Percentiles rank a stretch among this genome's conserved stretches.
These are phyloP conservation scores for Aviceda subcristata DNA, from an alignment of 2,113 vertebrate genomes.

Conservation along the genomic window DNA sequence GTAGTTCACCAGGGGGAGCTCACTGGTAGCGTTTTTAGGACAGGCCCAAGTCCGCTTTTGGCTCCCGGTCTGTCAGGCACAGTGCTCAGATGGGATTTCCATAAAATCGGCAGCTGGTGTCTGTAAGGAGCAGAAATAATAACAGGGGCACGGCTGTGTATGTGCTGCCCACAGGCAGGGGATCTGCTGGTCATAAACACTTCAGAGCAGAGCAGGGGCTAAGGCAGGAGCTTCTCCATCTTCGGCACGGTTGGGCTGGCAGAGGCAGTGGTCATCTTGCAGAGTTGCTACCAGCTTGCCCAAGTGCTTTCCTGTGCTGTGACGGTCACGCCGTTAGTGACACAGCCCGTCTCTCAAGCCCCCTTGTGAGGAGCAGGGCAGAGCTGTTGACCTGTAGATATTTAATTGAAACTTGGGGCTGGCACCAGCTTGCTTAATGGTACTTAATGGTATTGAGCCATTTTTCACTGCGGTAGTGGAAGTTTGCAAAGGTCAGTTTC, in stretches of 20 bases:
- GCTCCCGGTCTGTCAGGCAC: not conserved
- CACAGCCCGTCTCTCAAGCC: not conserved
- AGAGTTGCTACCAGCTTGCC: not conserved
- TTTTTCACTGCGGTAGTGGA: not conserved
- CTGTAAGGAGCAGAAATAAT: not conserved
- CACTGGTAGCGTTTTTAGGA: not conserved
- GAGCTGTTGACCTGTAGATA: not conserved
- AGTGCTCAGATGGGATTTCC: not conserved
- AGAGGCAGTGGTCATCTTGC: not conserved
- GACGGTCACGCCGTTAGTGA: not conserved
- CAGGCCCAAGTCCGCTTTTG: not conserved
- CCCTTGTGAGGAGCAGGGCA: not conserved
- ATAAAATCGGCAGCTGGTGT: not conserved
- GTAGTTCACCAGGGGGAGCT: not conserved
- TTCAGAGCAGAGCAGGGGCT: not conserved
- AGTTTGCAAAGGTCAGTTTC: not conserved
- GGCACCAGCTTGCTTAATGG: not conserved
- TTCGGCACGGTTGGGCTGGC: rapidly evolving
- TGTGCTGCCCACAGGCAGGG: not conserved
- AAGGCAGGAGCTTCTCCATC: not conserved
- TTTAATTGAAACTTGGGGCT: not conserved
- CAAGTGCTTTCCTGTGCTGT: not conserved
- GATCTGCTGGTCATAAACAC: not conserved
- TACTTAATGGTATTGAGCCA: not conserved
- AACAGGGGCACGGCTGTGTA: not conserved